Conservation (phyloP, 2,888 invertebrate species). For the Siphlonurus alternatus region DNA sequence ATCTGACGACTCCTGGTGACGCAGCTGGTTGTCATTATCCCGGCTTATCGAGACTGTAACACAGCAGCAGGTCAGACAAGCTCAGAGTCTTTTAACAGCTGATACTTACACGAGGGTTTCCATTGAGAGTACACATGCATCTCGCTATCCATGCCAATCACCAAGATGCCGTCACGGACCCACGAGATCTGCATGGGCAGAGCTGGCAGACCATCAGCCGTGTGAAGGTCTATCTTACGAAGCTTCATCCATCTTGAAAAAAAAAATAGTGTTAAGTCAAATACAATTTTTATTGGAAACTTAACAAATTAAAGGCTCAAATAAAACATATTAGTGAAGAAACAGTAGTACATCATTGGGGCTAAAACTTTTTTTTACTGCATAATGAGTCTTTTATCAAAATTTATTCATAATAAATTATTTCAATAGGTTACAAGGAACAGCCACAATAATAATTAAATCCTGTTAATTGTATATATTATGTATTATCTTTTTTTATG, state of each 20-base stretch:
- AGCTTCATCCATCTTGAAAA: constrained; percentile 74
- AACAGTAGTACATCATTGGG: not conserved
- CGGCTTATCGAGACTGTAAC: constrained; percentile 11
- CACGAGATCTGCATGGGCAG: constrained; percentile 97
- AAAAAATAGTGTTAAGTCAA: constrained; percentile 3
- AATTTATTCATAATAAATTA: no score
- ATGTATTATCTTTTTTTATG: no score
- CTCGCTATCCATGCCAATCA: constrained; percentile 98
- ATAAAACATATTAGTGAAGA: not conserved
- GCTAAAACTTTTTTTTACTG: no score
- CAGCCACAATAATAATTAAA: no score
- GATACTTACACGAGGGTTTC: constrained; percentile 43
- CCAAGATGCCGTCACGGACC: constrained; percentile 94
- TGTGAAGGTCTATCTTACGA: constrained; percentile 72
- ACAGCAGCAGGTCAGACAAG: not conserved
- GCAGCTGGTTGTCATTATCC: constrained; percentile 12
- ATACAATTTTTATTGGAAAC: not conserved
- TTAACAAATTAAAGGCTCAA: not conserved
- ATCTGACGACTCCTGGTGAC: constrained; percentile 46
- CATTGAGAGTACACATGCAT: constrained; percentile 99
- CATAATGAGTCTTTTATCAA: no score
- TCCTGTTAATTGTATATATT: no score
- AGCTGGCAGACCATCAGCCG: constrained; percentile 91
- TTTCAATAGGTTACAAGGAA: no score
- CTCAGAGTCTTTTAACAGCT: not conserved